phyloP scores from a whole-genome alignment of 2,113 vertebrate genomes.

The Cromileptes altivelis region DNA sequence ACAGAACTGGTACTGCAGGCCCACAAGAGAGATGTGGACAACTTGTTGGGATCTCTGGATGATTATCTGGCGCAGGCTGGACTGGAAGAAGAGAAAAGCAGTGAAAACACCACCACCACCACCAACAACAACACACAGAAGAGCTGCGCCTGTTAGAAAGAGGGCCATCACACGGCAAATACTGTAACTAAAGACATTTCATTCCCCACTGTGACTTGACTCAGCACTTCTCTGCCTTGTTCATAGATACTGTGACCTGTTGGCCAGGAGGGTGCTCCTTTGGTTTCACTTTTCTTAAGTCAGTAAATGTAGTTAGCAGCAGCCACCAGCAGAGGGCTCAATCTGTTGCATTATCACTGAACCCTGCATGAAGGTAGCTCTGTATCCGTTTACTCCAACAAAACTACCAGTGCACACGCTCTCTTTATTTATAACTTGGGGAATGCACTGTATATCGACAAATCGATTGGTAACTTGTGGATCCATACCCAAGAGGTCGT shows the following conservation, averaged over 20 bases:
- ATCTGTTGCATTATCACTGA: slow-evolving; percentile 1
- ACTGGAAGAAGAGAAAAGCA: slow-evolving; percentile 87
- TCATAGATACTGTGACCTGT: background rate
- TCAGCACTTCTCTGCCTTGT: background rate
- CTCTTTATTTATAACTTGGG: background rate
- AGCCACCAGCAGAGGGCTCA: slow-evolving; percentile 54
- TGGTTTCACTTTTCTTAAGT: slow-evolving; percentile 7
- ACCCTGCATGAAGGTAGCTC: background rate
- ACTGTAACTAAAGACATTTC: background rate
- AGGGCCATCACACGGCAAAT: background rate
- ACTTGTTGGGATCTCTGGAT: slow-evolving; percentile 82
- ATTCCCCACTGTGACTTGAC: background rate
- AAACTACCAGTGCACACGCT: background rate
- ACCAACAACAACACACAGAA: slow-evolving; percentile 77
- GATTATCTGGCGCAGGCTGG: slow-evolving; percentile 83
- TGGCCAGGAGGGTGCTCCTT: background rate
- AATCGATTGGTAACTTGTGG: background rate
- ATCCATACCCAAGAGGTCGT: background rate
- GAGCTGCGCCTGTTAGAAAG: slow-evolving; percentile 90
- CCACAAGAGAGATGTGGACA: slow-evolving; percentile 90
- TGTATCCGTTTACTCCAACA: background rate
- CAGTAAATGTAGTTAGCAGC: slow-evolving; percentile 25
- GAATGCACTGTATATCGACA: slow-evolving; percentile 7
- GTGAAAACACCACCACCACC: slow-evolving; percentile 57
- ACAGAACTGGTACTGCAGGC: slow-evolving; percentile 94